A percentile compares a stretch with the other conserved stretches of the same genome.
These are phyloP conservation scores for Liparis tanakae DNA, from an alignment of 2,797 vertebrate species.

Conservation along the genomic window DNA sequence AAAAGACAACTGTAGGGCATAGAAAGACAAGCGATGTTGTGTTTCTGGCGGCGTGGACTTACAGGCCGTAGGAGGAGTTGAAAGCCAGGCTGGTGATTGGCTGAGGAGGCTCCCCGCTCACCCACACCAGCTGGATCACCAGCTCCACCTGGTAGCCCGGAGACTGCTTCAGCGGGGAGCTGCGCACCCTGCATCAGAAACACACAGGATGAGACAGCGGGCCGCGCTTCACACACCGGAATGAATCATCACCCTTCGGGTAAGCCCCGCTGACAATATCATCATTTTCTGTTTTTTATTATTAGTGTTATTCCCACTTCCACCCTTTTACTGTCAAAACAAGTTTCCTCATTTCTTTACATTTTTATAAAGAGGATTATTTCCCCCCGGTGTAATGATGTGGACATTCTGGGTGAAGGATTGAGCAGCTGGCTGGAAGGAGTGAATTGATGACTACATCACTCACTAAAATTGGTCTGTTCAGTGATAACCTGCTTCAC, in stretches of 20 bases:
- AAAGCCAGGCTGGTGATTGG: conserved; percentile 95
- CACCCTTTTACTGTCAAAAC: conserved; percentile 29
- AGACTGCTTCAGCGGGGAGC: conserved; percentile 94
- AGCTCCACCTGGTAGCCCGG: conserved; percentile 96
- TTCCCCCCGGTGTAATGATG: conserved; percentile 16
- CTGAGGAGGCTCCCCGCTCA: conserved; percentile 96
- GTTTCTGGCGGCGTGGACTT: conserved; percentile 72
- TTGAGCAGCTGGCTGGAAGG: conserved; percentile 2
- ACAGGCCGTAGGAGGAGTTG: conserved; percentile 97
- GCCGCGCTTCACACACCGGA: conserved; percentile 17
- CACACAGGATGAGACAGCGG: conserved; percentile 52
- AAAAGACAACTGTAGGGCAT: neutral
- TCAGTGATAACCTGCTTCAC: conserved; percentile 7
- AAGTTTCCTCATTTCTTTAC: conserved; percentile 14
- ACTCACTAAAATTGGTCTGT: conserved; percentile 5
- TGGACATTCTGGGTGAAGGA: conserved; percentile 12
- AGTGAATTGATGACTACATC: conserved; percentile 7
- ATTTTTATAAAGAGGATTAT: conserved; percentile 21
- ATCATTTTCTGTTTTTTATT: conserved; percentile 3
- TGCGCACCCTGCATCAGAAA: conserved; percentile 89
- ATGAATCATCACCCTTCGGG: conserved; percentile 35
- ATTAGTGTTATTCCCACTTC: conserved; percentile 20
- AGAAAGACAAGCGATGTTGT: neutral
- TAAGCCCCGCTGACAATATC: conserved; percentile 29
- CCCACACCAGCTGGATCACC: conserved; percentile 97